These are phyloP conservation scores for Bruchidius siliquastri DNA, from an alignment of 2,888 invertebrate species.

Conservation along the genomic window DNA sequence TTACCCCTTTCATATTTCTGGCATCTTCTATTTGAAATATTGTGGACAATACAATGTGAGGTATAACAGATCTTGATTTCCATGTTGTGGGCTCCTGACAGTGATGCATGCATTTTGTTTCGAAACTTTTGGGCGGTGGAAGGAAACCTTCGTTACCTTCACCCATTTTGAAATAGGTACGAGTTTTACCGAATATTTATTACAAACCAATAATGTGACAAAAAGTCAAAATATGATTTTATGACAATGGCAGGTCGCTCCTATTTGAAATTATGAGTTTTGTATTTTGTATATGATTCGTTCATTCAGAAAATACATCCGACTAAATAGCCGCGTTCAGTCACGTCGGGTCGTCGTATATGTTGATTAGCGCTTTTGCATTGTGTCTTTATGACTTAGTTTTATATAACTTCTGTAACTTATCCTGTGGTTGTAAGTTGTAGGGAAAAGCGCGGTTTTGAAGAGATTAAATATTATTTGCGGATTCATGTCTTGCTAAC, in stretches of 20 bases:
- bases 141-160: conserved; percentile 9
- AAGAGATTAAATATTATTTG: too few relatives aligned
- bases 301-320: too few relatives aligned
- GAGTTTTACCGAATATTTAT: background rate
- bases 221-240: background rate
- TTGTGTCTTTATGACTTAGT: too few relatives aligned
- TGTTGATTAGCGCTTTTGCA: too few relatives aligned
- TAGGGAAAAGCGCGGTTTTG: too few relatives aligned
- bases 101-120: conserved; percentile 8
- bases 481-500: too few relatives aligned
- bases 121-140: conserved; percentile 8
- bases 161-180: conserved; percentile 1
- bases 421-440: too few relatives aligned
- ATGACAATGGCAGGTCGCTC: background rate
- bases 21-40: conserved; percentile 2
- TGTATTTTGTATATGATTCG: too few relatives aligned
- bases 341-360: too few relatives aligned
- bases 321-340: too few relatives aligned
- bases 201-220: background rate
- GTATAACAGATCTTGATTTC: background rate
- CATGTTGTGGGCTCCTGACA: background rate
- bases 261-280: too few relatives aligned
- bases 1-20: background rate
- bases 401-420: too few relatives aligned
- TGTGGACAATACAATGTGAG: conserved; percentile 5